Base-by-base conservation (phyloP, 1,140 invertebrate genomes). In the Steinernema feltiae region DNA sequence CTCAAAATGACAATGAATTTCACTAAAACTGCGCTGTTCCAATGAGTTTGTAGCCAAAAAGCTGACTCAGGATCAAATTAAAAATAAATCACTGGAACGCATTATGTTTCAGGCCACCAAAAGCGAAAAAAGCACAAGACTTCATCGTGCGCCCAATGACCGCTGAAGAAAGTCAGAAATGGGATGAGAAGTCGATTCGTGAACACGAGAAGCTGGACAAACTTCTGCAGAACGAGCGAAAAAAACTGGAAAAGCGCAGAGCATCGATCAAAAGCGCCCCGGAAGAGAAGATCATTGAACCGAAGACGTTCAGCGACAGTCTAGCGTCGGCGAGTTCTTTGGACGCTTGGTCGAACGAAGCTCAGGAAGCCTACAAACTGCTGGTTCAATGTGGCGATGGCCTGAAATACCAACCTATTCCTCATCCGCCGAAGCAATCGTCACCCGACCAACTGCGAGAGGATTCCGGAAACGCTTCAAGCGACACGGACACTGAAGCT, bases 361-460 rank as follows among this genome's bases (percentile, higher is more conserved):
- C 84, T 0, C 84, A 86, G 73, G 80, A 80, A 48, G 84, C 84
- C 18, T 85, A 85, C 69, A 86, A 86, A 32, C 72, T 86, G 12
- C 70, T 85, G 1, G 84, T 85, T 15, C 81, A 85, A 71, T 86
- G 82, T 73, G 84, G 84, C 1, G 53, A 63, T 27, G 53, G 53
- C 15, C 53, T 63, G 3, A 63, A 63, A 63, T 63, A 63, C 53
- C 53, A 63, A 21, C 53, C 53, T 7, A 12, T 27, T 63, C 53
- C 53, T 15, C 15, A 27, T 17, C 53, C 53, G n/a, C n/a, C n/a
- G n/a, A n/a, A n/a, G n/a, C n/a, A n/a, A n/a, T n/a, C n/a, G n/a
- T n/a, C n/a, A n/a, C n/a, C n/a, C n/a, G n/a, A n/a, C n/a, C n/a
- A n/a, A n/a, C n/a, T n/a, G n/a, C n/a, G n/a, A n/a, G n/a, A n/a